phyloP scores from a whole-genome alignment of 2,888 invertebrate genomes.

The Drosophila multiciliata region DNA sequence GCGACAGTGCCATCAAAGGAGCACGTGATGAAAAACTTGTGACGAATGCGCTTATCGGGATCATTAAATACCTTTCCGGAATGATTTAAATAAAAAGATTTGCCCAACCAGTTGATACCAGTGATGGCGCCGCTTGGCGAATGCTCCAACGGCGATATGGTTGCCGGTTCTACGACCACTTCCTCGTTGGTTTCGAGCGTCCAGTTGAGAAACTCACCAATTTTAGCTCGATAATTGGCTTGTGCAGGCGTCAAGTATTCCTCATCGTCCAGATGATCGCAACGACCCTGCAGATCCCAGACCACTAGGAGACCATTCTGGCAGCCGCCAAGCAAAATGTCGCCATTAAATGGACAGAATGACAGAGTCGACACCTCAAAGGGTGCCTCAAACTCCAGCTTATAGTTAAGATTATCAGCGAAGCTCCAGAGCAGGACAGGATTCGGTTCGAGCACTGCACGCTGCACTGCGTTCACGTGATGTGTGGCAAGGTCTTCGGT shows the following conservation, averaged over 20 bases:
- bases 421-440: slow-evolving; percentile 91
- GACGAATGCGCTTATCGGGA: slow-evolving; percentile 83
- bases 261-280: slow-evolving; percentile 88
- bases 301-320: slow-evolving; percentile 89
- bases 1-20: slow-evolving; percentile 89
- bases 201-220: slow-evolving; percentile 89
- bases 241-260: slow-evolving; percentile 88
- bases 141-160: slow-evolving; percentile 87
- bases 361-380: slow-evolving; percentile 88
- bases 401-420: slow-evolving; percentile 89
- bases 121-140: slow-evolving; percentile 89
- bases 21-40: slow-evolving; percentile 88
- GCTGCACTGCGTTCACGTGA: slow-evolving; percentile 86
- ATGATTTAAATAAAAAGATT: slow-evolving; percentile 87
- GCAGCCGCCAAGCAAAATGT: slow-evolving; percentile 90
- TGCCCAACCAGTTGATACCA: slow-evolving; percentile 89
- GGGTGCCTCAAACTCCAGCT: slow-evolving; percentile 89
- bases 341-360: slow-evolving; percentile 89
- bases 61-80: slow-evolving; percentile 87
- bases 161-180: slow-evolving; percentile 87
- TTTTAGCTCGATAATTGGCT: slow-evolving; percentile 87
- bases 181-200: slow-evolving; percentile 88
- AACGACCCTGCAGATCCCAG: slow-evolving; percentile 89
- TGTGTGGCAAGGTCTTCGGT: slow-evolving; percentile 72
- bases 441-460: slow-evolving; percentile 88